phyloP scores from a whole-genome alignment of 2,797 vertebrate species.

The Notolabrus celidotus region DNA sequence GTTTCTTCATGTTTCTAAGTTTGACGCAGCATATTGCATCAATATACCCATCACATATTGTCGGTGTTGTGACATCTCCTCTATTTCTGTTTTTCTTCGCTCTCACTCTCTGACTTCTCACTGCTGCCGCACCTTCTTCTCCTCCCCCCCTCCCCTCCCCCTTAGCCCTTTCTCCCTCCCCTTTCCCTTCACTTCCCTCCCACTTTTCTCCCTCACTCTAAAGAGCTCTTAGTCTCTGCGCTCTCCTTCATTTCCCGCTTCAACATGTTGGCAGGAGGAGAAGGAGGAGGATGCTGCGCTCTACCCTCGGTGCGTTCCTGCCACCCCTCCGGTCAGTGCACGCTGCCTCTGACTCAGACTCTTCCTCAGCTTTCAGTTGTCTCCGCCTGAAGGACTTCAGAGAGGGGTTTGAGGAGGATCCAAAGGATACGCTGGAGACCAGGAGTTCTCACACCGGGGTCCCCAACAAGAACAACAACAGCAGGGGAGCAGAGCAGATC shows the following conservation, averaged over 20 bases:
- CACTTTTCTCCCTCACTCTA: conserved; percentile 74
- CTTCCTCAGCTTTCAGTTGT: conserved; percentile 71
- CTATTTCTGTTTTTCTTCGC: neutral
- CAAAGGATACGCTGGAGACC: conserved; percentile 62
- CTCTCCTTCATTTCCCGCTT: conserved; percentile 79
- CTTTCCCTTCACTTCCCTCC: conserved; percentile 66
- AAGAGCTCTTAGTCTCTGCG: conserved; percentile 73
- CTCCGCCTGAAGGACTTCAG: conserved; percentile 78
- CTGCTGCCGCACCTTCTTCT: conserved; percentile 56
- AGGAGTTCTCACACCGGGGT: conserved; percentile 63
- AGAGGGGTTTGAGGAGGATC: conserved; percentile 65
- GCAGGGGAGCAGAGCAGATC: conserved; percentile 60
- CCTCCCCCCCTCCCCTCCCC: conserved; percentile 58
- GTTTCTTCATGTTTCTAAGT: neutral
- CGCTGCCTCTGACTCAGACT: conserved; percentile 72
- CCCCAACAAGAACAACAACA: conserved; percentile 65
- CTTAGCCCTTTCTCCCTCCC: conserved; percentile 60
- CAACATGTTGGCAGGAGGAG: conserved; percentile 84
- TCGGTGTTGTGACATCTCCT: conserved; percentile 5
- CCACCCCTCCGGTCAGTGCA: conserved; percentile 75
- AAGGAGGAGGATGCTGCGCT: conserved; percentile 81
- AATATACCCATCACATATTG: neutral
- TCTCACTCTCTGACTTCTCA: conserved; percentile 46
- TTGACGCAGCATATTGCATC: conserved; percentile 1
- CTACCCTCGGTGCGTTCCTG: conserved; percentile 76